These are phyloP conservation scores for Acipenser oxyrinchus DNA, from an alignment of 2,797 vertebrate species.

Conservation along the genomic window DNA sequence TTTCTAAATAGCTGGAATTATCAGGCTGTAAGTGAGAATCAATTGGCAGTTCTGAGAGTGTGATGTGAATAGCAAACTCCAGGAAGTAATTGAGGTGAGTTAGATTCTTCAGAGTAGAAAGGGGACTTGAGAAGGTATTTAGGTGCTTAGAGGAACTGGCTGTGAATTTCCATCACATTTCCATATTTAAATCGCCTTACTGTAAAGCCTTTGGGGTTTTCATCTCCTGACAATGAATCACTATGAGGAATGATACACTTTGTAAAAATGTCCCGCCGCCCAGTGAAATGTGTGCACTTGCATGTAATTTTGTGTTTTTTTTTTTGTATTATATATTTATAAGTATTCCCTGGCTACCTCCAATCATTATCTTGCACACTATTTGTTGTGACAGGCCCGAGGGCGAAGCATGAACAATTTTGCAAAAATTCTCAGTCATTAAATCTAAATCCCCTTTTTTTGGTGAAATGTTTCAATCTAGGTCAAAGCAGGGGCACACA, in stretches of 20 bases:
- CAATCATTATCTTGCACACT: no score
- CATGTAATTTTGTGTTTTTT: no score
- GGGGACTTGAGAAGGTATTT: not conserved
- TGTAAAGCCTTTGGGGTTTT: not conserved
- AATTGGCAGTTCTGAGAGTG: not conserved
- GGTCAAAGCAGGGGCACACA: no score
- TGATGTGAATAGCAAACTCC: not conserved
- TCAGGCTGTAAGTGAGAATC: not conserved
- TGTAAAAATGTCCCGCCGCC: no score
- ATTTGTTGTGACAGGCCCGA: no score
- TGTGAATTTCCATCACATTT: not conserved
- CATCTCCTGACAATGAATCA: not conserved
- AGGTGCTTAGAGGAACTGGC: not conserved
- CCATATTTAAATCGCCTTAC: not conserved
- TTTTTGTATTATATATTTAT: no score
- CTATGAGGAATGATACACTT: not conserved
- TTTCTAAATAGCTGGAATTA: conserved; percentile 4
- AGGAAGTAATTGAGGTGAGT: not conserved
- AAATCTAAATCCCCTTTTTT: no score
- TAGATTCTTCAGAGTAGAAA: not conserved
- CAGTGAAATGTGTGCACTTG: no score
- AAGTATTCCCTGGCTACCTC: no score
- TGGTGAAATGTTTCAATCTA: no score
- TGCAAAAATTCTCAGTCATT: no score
- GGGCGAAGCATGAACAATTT: no score